These are phyloP conservation scores for Echeneis naucrates DNA, from an alignment of 2,797 vertebrate genomes.

Conservation along the genomic window DNA sequence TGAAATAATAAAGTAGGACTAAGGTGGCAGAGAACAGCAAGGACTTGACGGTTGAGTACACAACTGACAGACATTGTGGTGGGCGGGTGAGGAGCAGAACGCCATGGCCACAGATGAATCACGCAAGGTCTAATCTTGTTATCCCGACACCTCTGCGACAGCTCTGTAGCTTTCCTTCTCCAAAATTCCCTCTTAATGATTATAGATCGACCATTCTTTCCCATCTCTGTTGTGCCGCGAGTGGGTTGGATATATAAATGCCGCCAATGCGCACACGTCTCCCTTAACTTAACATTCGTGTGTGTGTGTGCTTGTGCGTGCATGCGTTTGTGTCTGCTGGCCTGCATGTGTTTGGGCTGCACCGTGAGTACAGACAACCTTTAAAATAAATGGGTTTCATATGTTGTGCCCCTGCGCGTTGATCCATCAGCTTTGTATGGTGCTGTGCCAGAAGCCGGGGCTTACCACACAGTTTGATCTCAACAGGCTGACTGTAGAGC, in stretches of 20 bases:
- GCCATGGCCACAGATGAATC: conserved; percentile 79
- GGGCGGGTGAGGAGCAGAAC: conserved; percentile 60
- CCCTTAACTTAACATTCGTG: conserved; percentile 43
- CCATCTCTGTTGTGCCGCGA: conserved; percentile 58
- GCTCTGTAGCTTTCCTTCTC: conserved; percentile 67
- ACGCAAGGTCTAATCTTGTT: conserved; percentile 84
- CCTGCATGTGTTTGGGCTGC: conserved; percentile 15
- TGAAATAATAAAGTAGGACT: conserved; percentile 32
- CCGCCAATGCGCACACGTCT: conserved; percentile 46
- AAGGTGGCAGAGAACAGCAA: conserved; percentile 34
- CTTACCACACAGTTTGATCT: conserved; percentile 61
- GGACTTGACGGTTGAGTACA: conserved; percentile 35
- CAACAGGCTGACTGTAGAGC: conserved; percentile 45
- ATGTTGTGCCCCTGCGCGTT: conserved; percentile 65
- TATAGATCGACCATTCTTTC: conserved; percentile 78
- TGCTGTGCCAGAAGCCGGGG: conserved; percentile 59
- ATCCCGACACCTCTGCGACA: conserved; percentile 80
- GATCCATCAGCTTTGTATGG: conserved; percentile 75
- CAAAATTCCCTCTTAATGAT: conserved; percentile 80
- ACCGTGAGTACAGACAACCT: conserved; percentile 56
- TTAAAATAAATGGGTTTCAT: conserved; percentile 82
- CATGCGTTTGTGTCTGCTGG: not conserved
- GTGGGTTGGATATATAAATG: conserved; percentile 72
- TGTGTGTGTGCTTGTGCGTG: conserved; percentile 43
- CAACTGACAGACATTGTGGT: conserved; percentile 41